Base-by-base conservation (phyloP, 2,888 invertebrate species). In the Caenorhabditis virilis region DNA sequence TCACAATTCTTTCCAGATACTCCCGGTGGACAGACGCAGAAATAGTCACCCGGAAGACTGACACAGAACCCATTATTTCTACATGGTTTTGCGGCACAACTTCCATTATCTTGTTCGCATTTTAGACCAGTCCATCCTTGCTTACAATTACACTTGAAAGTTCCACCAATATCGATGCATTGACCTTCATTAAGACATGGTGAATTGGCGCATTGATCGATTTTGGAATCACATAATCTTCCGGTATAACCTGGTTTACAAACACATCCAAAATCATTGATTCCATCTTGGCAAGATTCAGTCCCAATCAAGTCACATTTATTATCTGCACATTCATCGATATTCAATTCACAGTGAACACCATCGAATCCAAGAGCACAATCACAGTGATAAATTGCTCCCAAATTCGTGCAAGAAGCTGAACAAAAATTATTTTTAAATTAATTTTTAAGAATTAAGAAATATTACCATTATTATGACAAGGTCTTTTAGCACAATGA, bases 1-100 rank as follows among this genome's bases (percentile, higher is more conserved):
- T 95, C 94, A 84, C 95, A 95, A 84, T 93, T 91, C 85, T 95
- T 94, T 11, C 95, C 95, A 82, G 94, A 94, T 0, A 94, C 95
- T 77, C 95, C 81, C 20, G 78, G 78, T 5, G 82, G 79, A 61
- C 82, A 82, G 16, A 91, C 91, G 83, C 92, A 92, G 89, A 92
- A 91, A 83, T 88, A 92, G 82, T 92, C 92, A 80, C 91, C 91
- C 0, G 92, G 91, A 72, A 91, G 89, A 79, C 93, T 93, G 22
- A 91, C 86, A 79, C 95, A 95, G 5, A 90, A 91, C 1, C 94
- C 95, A 41, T 94, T 94, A 82, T 95, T 95, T 84, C 93, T 91
- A 82, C 95, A 95, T 0, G 95, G 95, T 58, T 88, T 88, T 67
- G 90, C 89, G 75, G 89, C 88, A 78, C 94, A 95, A 65, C 89